Evolutionary conservation across 2,113 vertebrate genomes (phyloP), one percentile per base, ranked within the genome.

Genomic region (Prionailurus bengalensis): DNA sequence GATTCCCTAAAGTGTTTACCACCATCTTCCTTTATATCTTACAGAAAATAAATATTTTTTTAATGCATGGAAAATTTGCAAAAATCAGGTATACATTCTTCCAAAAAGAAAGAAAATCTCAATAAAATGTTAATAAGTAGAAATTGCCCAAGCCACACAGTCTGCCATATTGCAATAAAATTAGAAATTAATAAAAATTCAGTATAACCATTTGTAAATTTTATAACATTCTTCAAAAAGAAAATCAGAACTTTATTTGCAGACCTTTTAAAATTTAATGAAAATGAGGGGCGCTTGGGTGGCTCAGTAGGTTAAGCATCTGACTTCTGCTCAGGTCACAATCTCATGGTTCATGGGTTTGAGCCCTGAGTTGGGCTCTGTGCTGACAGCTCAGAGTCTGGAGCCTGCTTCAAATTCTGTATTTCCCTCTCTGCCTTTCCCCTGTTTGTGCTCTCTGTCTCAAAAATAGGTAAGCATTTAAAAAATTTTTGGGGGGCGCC

Each of bases 111-210:
- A 82, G 61, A 33, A 70, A 55, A 29, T 63, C 76, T 42, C 58
- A 91, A 45, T 58, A 42, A 81, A 94, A 80, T 73, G 68, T 66
- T 81, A 94, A 71, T 19, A 39, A 48, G n/a, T 82, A 94, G 58
- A 42, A 92, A 70, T 36, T 79, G 61, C 63, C 53, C 31, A 65
- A 15, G 29, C 7, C 48, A 25, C 11, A 45, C 11, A 61, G 12
- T 48, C 48, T 78, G n/a, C 15, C 48, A 29, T n/a, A 78, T 17
- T 84, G 29, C 17, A 71, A 21, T 84, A 45, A 65, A 89, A 79
- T 65, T 78, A 89, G 33, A 45, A 84, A 65, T 45, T 48, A 65
- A n/a, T 91, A 31, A 79, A 55, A 89, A 68, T 68, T 89, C 63
- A 76, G 14, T 79, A 15, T 45, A 89, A 7, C 36, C 11, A 39